A percentile compares a stretch with the other conserved stretches of the same genome.
phyloP scores from a whole-genome alignment of 2,888 invertebrate species.

The Lasioglossum oenotherae region DNA sequence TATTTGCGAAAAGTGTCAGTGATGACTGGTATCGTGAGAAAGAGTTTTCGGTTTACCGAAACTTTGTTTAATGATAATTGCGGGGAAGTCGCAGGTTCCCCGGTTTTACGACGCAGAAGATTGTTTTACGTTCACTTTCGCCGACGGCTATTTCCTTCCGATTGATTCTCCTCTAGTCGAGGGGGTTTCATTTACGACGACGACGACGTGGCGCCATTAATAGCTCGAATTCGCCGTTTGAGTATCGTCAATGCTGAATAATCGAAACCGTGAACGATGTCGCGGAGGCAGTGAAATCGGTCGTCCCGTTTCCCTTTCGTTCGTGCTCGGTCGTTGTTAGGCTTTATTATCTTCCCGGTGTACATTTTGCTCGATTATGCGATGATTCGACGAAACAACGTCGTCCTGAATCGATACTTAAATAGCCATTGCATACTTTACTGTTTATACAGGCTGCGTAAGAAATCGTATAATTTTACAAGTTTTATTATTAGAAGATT shows the following conservation, averaged over 20 bases:
- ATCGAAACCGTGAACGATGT: constrained; percentile 28
- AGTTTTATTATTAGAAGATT: too few species aligned
- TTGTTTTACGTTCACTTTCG: constrained; percentile 33
- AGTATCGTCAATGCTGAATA: constrained; percentile 28
- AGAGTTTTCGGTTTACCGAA: background rate
- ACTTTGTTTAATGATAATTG: background rate
- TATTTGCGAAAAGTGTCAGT: too few species aligned
- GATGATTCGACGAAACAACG: background rate
- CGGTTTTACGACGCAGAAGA: constrained; percentile 23
- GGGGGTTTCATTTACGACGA: constrained; percentile 30
- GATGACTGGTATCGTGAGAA: background rate
- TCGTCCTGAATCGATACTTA: background rate
- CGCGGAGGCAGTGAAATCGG: background rate
- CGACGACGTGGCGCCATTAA: constrained; percentile 24
- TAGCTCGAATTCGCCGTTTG: constrained; percentile 31
- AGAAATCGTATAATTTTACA: too few species aligned
- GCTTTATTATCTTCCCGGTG: constrained; percentile 8
- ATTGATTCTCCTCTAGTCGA: constrained; percentile 28
- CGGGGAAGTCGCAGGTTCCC: background rate
- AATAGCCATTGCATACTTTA: background rate
- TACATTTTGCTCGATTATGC: background rate
- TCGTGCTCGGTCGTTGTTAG: background rate
- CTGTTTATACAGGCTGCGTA: too few species aligned
- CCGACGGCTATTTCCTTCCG: constrained; percentile 24
- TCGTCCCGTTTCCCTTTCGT: constrained; percentile 18